Base-by-base conservation (phyloP, 2,113 vertebrate genomes). In the Reinhardtius hippoglossoides region DNA sequence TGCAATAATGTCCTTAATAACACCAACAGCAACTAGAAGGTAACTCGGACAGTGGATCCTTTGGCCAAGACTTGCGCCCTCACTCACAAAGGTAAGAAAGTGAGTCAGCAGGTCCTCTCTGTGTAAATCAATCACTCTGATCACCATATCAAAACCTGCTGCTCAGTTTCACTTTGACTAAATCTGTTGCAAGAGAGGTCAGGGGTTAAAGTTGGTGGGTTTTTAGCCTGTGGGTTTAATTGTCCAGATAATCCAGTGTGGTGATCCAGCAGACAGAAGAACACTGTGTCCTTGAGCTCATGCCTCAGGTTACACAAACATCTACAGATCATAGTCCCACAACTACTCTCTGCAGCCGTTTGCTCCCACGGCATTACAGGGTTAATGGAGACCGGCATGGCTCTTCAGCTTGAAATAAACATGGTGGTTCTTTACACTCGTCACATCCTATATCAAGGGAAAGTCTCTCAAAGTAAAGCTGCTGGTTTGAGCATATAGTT, bases 231-330 rank as follows among this genome's bases (percentile, higher is more conserved):
- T 48, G 50, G 57, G 66, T 78, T 70, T 74, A 35, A 65, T 72
- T 64, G 58, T 66, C 50, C 52, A 20, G 6, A 10, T 80, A 79
- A 78, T 82, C 87, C 31, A 46, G 46, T 40, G 27, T 9, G n/a
- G 66, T 63, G 66, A 74, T 83, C 74, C 42, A 55, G 52, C 74
- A 62, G 67, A 57, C 67, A 46, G 50, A 50, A 42, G 83, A 81
- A 87, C 82, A 72, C 7, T 54, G 18, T 73, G 78, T 86, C 68
- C 74, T 82, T 10, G 3, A 55, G 55, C 20, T 55, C 35, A 60
- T 67, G 61, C 76, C 21, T 44, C 2, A 66, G 50, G 63, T 73
- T 79, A 76, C 60, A 74, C 80, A 88, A 83, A 67, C 67, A 71
- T 61, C 21, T 40, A 67, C 26, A 68, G 64, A 83, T 67, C 67